Evolutionary conservation across 1,140 invertebrate genomes (phyloP).

Genomic region (Drosophila punjabiensis): DNA sequence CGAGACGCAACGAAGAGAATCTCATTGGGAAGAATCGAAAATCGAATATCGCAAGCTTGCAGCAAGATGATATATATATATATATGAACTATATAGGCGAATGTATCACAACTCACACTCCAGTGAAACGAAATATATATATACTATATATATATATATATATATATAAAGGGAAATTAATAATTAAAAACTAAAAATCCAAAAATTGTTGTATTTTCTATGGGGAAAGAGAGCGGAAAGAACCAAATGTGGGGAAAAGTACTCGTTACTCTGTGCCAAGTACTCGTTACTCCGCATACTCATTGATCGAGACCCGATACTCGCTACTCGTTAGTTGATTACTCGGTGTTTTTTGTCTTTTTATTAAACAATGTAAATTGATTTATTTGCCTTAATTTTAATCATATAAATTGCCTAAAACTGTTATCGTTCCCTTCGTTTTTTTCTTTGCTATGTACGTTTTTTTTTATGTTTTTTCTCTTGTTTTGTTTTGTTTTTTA

Average conservation of each 20-base stretch:
- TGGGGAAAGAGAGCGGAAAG: neutral
- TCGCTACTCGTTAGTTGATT: neutral
- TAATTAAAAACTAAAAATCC: conserved; percentile 51
- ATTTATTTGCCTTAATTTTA: conserved; percentile 71
- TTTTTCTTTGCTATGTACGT: conserved; percentile 29
- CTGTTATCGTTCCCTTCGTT: conserved; percentile 46
- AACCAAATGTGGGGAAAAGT: too few relatives aligned
- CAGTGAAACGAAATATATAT: conserved; percentile 58
- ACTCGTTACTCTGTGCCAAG: neutral
- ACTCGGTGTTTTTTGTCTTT: conserved; percentile 7
- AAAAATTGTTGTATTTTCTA: conserved; percentile 6
- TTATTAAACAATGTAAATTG: conserved; percentile 67
- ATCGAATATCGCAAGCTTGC: conserved; percentile 31
- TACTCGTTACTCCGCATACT: neutral
- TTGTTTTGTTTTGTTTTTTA: conserved; percentile 17
- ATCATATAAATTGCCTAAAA: conserved; percentile 78
- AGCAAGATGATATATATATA: conserved; percentile 51
- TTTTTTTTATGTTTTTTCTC: neutral
- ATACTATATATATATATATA: conserved; percentile 66
- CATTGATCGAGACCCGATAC: neutral
- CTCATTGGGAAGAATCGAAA: conserved; percentile 36
- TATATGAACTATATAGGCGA: conserved; percentile 60
- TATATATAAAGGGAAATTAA: conserved; percentile 78
- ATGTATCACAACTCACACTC: conserved; percentile 74
- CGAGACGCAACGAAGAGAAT: conserved; percentile 46